Evolutionary conservation across 1,140 invertebrate genomes (phyloP), one percentile per base, ranked within the genome.

Genomic region (Hyposmocoma kahamanoa): DNA sequence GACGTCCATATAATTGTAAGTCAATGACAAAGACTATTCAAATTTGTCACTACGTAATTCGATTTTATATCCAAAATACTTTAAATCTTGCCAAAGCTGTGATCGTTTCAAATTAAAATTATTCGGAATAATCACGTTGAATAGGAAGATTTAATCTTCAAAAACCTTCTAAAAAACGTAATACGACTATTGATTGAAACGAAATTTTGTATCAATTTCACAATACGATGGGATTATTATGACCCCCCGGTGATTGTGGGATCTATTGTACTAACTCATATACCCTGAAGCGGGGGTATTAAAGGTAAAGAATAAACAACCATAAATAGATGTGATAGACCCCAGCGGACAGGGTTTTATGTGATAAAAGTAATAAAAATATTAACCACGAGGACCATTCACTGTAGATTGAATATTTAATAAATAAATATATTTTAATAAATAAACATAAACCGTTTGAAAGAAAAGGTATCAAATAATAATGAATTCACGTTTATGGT

Each of bases 201-300:
- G 55, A 56, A 77, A 67, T 68, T 71, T 57, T 68, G 72, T 75
- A 78, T 78, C 72, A 73, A 71, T 78, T 78, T 74, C 71, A 62
- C 59, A 59, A 72, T 59, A 61, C 62, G 42, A 60, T 55, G 41
- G 64, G 69, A 68, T 73, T 70, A 71, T 53, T 46, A 49, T 62
- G 62, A 59, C 68, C 71, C 69, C 70, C 68, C 47, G 62, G 30
- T 48, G 63, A 41, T 63, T 15, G 32, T 8, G 15, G 32, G n/a
- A n/a, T n/a, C 32, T 36, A 15, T 36, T 36, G 32, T 36, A 36
- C 18, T 36, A 17, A 17, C 15, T 36, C 32, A 36, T n/a, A 2
- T 8, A n/a, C 32, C 32, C 18, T n/a, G n/a, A n/a, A n/a, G n/a
- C n/a, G n/a, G n/a, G n/a, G n/a, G n/a, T n/a, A n/a, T n/a, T n/a